Evolutionary conservation across 2,113 vertebrate species (phyloP), one percentile per base, ranked within the genome.

Genomic region (Neofelis nebulosa): DNA sequence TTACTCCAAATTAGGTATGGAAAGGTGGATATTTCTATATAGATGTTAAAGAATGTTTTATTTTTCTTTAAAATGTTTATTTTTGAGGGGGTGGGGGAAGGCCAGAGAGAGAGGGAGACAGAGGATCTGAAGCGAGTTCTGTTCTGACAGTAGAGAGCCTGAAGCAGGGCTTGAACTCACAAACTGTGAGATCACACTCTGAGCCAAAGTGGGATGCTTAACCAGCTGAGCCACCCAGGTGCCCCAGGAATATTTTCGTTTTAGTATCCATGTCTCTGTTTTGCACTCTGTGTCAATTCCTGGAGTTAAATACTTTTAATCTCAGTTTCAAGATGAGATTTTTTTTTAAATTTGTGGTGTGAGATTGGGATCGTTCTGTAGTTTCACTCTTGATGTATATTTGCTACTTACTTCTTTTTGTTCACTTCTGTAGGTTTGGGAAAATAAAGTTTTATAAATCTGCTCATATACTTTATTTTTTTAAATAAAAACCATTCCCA

Each of bases 371-470:
- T 90, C 18, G 33, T 84, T 4, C 29, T 61, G 36, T 23, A 29
- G 86, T 69, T 83, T 91, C 68, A 78, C 1, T 85, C 55, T 23
- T 33, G 4, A 74, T 14, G 29, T 55, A 27, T 89, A 76, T 74
- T 88, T 85, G 18, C 71, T 65, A 29, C 79, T 81, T 89, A 57
- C 1, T 87, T 80, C 38, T 91, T 84, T 81, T 55, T 86, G 25
- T 92, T 96, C 50, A 57, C 6, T 63, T 79, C 66, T 18, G 8
- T 36, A 92, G 41, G 55, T 85, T 92, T 86, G 69, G 48, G 79
- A 31, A 86, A 94, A 55, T 25, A 50, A 81, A 89, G 25, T 76
- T 88, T 97, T 92, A 85, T 82, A 85, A 89, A 71, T 66, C 33
- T 85, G 38, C 15, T 45, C 36, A 82, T 21, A 50, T 55, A 76